A percentile compares a stretch with the other conserved stretches of the same genome.
These are phyloP conservation scores for Cactoblastis cactorum DNA, from an alignment of 2,888 invertebrate species.

Conservation along the genomic window DNA sequence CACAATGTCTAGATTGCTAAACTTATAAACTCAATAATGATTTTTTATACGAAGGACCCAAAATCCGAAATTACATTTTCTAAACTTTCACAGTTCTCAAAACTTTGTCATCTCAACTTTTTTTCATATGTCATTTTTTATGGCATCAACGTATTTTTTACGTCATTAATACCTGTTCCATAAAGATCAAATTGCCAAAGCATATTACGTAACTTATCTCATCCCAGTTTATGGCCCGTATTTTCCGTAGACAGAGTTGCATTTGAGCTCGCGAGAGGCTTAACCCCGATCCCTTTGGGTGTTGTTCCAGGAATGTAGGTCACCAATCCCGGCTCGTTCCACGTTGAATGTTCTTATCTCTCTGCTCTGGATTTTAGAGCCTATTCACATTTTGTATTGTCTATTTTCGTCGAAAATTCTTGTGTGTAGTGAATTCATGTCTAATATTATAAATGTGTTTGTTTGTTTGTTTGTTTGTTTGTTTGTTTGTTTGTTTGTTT, in stretches of 20 bases:
- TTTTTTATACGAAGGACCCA: no score
- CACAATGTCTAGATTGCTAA: no score
- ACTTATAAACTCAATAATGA: no score
- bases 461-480: no score
- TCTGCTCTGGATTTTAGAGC: constrained; percentile 9
- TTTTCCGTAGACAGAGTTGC: constrained; percentile 3
- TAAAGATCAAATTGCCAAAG: background rate
- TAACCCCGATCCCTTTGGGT: constrained; percentile 24
- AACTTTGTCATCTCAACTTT: background rate
- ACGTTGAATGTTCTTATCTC: constrained; percentile 18
- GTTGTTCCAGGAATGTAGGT: constrained; percentile 35
- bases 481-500: no score
- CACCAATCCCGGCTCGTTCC: constrained; percentile 26
- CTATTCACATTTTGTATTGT: background rate
- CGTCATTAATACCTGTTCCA: background rate
- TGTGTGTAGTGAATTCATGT: no score
- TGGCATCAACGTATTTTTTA: background rate
- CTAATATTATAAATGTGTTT: no score
- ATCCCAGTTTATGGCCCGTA: background rate
- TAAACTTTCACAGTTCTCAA: no score
- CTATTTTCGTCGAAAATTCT: background rate
- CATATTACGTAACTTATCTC: background rate
- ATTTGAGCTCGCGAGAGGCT: constrained; percentile 14
- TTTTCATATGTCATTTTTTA: no score
- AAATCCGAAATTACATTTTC: no score